Conservation (phyloP, 1,140 invertebrate genomes). For the Pararge aegeria region DNA sequence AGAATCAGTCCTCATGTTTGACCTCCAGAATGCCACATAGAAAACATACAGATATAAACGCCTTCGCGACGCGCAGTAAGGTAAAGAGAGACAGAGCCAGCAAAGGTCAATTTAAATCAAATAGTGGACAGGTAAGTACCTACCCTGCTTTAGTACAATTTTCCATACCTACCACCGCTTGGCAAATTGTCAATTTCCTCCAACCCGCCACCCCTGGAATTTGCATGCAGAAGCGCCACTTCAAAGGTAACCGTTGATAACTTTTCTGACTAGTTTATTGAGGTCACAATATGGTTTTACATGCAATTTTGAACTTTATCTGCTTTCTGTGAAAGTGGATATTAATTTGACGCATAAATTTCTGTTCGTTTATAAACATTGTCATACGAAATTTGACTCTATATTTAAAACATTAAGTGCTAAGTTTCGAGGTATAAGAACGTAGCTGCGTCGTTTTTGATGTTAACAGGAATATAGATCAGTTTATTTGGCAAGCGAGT, state of each 20-base stretch:
- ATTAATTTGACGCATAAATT: conserved; percentile 5
- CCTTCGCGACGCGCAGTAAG: too few relatives aligned
- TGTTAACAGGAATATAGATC: conserved; percentile 34
- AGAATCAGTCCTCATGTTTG: too few relatives aligned
- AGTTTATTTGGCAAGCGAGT: conserved; percentile 63
- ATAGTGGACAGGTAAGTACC: not conserved
- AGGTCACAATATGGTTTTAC: not conserved
- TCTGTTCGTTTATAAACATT: not conserved
- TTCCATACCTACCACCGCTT: conserved; percentile 27
- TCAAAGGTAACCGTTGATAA: conserved; percentile 71
- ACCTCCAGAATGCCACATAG: too few relatives aligned
- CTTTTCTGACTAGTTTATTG: conserved; percentile 32
- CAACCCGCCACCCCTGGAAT: conserved; percentile 46
- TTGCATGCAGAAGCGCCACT: conserved; percentile 78
- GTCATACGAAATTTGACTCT: conserved; percentile 20
- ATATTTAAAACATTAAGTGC: not conserved
- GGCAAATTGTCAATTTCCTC: conserved; percentile 58
- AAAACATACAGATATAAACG: too few relatives aligned
- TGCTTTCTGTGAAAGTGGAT: not conserved
- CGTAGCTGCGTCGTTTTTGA: conserved; percentile 21
- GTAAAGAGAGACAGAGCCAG: too few relatives aligned
- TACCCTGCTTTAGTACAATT: conserved; percentile 8
- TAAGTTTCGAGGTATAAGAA: conserved; percentile 10
- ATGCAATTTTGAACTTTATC: conserved; percentile 15
- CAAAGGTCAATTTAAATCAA: not conserved